phyloP scores from a whole-genome alignment of 2,888 invertebrate genomes.

The Hipparchia sbordonii region DNA sequence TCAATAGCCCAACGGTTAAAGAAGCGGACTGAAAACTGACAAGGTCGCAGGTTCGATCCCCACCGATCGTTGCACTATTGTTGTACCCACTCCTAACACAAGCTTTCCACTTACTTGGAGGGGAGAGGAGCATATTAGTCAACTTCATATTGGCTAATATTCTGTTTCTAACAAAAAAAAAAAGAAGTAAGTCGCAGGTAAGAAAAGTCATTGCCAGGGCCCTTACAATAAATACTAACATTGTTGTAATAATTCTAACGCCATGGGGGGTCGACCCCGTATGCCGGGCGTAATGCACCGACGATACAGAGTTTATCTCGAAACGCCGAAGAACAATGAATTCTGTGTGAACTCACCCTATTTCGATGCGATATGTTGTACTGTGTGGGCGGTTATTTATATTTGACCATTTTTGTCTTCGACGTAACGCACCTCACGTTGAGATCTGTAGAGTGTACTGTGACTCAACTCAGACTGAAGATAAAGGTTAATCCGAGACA shows the following conservation, averaged over 20 bases:
- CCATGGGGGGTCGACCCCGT: slow-evolving; percentile 47
- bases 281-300: slow-evolving; percentile 35
- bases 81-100: too few species aligned
- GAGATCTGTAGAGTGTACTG: too few species aligned
- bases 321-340: slow-evolving; percentile 55
- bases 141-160: too few species aligned
- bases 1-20: too few species aligned
- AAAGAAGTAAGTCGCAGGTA: slow-evolving; percentile 1
- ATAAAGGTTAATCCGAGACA: too few species aligned
- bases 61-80: too few species aligned
- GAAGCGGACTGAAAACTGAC: too few species aligned
- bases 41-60: too few species aligned
- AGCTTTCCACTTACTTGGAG: too few species aligned
- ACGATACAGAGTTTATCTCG: slow-evolving; percentile 50
- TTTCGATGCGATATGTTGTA: slow-evolving; percentile 28
- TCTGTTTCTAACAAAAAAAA: background rate
- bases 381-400: slow-evolving; percentile 58
- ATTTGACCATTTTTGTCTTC: slow-evolving; percentile 8
- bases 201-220: slow-evolving; percentile 8
- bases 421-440: too few species aligned
- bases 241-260: slow-evolving; percentile 36
- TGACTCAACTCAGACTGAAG: too few species aligned
- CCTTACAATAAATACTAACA: slow-evolving; percentile 20
- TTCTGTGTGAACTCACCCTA: slow-evolving; percentile 48
- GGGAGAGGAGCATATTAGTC: too few species aligned